Conservation (phyloP, 2,113 vertebrate genomes). For the Trachemys scripta region DNA sequence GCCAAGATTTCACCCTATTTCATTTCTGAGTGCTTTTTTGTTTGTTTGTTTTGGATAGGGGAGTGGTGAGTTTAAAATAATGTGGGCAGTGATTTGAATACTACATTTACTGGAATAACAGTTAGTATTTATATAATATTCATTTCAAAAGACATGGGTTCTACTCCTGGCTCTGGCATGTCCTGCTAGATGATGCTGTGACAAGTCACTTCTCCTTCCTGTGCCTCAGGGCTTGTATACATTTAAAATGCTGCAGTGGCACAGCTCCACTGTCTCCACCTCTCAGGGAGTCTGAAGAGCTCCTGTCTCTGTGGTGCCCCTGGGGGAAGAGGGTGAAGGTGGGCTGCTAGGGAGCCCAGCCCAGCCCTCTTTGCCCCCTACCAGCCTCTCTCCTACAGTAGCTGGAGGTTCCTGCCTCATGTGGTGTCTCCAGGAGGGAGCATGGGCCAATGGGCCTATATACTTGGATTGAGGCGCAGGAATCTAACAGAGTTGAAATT, state of each 20-base stretch:
- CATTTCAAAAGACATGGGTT: neutral
- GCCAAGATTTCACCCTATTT: constrained; percentile 57
- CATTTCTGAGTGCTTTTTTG: neutral
- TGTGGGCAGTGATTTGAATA: neutral
- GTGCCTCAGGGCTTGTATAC: neutral
- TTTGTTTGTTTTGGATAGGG: neutral
- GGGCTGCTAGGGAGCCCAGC: neutral
- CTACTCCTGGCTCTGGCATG: neutral
- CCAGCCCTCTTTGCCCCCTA: neutral
- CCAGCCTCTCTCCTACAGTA: neutral
- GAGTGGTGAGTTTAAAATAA: neutral
- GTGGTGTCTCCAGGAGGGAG: neutral
- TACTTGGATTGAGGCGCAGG: neutral
- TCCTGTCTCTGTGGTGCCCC: neutral
- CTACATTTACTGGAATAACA: neutral
- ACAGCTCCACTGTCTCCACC: neutral
- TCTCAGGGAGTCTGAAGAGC: neutral
- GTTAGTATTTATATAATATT: neutral
- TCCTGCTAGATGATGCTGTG: neutral
- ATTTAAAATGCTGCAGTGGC: neutral
- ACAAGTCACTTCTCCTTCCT: neutral
- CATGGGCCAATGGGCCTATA: neutral
- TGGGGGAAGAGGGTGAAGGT: neutral
- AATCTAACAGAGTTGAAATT: neutral
- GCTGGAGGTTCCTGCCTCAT: neutral